Evolutionary conservation across 64 coral and sea anemone genomes (phyloP), one percentile per base, ranked within the genome.

Genomic region (Montipora capricornis): DNA sequence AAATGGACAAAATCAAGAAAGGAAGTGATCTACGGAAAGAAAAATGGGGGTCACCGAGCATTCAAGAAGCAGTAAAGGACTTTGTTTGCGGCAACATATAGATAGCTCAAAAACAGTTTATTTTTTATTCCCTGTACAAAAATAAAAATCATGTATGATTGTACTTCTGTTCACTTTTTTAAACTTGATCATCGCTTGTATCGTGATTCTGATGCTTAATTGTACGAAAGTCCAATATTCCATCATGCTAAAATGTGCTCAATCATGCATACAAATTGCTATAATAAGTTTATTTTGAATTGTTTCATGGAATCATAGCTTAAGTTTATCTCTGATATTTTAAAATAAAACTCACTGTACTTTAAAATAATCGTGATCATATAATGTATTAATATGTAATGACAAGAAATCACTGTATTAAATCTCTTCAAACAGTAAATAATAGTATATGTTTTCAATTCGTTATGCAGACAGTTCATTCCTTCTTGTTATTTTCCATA

Each of bases 71-170:
- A 37, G 1, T 37, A 37, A 37, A 37, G 37, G 37, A 37, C 37
- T 37, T 37, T 37, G 37, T 37, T 50, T 92, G 81, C 47, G 81
- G 90, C 52, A 92, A 92, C 82, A 74, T 92, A 47, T 92, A 77
- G 78, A 57, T 57, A 57, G 6, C 4, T 57, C 53, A 57, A 11
- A 57, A 57, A 57, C 53, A 57, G 53, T 57, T 74, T 74, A 22
- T n/a, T 22, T 45, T 37, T 37, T 37, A 37, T 74, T 74, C 68
- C 8, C 8, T 71, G 8, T 71, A 71, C 68, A 71, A 71, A 71
- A 15, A 71, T 15, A 71, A 71, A 71, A 71, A 15, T 71, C 8
- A 71, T 6, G 68, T 71, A 71, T 71, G 68, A 71, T 71, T 71
- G 68, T 71, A 71, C 68, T 71, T 71, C 68, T 14, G 68, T 15